A percentile compares a stretch with the other conserved stretches of the same genome.
These are phyloP conservation scores for Coreoperca whiteheadi DNA, from an alignment of 2,113 vertebrate species.

Conservation along the genomic window DNA sequence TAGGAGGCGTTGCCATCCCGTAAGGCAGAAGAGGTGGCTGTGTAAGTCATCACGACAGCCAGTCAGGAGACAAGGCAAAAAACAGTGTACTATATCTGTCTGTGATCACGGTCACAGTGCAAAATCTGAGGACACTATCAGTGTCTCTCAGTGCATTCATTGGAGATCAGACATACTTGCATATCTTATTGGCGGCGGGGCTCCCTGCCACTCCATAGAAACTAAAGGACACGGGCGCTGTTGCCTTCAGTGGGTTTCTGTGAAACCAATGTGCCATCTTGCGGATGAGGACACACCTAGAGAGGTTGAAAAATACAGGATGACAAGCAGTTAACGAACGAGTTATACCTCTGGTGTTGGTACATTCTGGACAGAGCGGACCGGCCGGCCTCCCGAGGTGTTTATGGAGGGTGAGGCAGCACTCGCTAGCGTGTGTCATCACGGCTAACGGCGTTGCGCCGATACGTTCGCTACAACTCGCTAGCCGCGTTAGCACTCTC, in stretches of 20 bases:
- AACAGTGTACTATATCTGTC: neutral
- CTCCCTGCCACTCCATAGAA: conserved; percentile 93
- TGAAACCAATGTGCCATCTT: conserved; percentile 99
- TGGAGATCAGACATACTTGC: conserved; percentile 89
- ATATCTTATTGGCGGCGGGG: conserved; percentile 92
- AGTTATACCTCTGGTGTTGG: neutral
- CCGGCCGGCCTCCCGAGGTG: rapidly evolving
- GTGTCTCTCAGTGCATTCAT: neutral
- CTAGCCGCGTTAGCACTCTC: neutral
- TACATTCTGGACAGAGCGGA: neutral
- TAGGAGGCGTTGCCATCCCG: neutral
- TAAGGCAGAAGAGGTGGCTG: neutral
- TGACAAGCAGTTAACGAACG: neutral
- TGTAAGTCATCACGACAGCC: neutral
- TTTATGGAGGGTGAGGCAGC: neutral
- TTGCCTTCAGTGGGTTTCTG: conserved; percentile 97
- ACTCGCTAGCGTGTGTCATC: conserved; percentile 22
- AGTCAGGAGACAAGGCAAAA: neutral
- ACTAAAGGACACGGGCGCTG: conserved; percentile 94
- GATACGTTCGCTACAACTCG: neutral
- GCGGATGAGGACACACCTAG: conserved; percentile 51
- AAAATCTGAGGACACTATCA: neutral
- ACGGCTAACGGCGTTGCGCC: conserved; percentile 36
- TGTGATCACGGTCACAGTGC: neutral
- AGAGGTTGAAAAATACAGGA: neutral